Conservation (phyloP, 1,140 invertebrate species). For the Acromyrmex charruanus region DNA sequence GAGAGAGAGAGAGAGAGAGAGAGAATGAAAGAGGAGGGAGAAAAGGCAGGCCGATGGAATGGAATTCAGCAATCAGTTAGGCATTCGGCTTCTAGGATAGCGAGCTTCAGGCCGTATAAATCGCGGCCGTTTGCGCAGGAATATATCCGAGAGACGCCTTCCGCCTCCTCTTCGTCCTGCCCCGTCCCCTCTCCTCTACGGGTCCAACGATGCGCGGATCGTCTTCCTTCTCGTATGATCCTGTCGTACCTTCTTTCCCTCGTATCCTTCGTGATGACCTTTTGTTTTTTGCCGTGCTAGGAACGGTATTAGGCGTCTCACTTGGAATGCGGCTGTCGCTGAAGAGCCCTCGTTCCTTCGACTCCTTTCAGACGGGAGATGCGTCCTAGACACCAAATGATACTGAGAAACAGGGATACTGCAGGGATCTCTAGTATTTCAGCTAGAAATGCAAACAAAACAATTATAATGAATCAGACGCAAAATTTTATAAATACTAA, state of each 20-base stretch:
- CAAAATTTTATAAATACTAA: neutral
- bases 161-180: slow-evolving; percentile 44
- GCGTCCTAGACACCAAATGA: neutral
- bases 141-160: slow-evolving; percentile 69
- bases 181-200: neutral
- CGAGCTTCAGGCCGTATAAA: slow-evolving; percentile 73
- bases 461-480: neutral
- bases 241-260: slow-evolving; percentile 36
- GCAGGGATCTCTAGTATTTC: neutral
- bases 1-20: slow-evolving; percentile 11
- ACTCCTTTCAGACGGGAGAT: neutral
- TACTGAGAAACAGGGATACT: neutral
- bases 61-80: slow-evolving; percentile 78
- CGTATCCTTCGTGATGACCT: slow-evolving; percentile 55
- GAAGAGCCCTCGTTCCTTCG: slow-evolving; percentile 31
- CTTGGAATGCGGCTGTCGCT: slow-evolving; percentile 78
- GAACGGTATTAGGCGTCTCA: slow-evolving; percentile 62
- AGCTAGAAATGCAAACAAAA: neutral
- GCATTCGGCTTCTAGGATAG: slow-evolving; percentile 73
- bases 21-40: slow-evolving; percentile 15
- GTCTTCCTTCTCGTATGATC: slow-evolving; percentile 42
- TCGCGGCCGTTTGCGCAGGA: slow-evolving; percentile 72
- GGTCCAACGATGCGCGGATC: neutral
- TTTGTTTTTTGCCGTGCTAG: slow-evolving; percentile 51
- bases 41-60: slow-evolving; percentile 63